Percentiles rank a stretch among this genome's conserved stretches.
These are phyloP conservation scores for Stegophylla sp. DNA, from an alignment of 2,888 invertebrate species.

Conservation along the genomic window DNA sequence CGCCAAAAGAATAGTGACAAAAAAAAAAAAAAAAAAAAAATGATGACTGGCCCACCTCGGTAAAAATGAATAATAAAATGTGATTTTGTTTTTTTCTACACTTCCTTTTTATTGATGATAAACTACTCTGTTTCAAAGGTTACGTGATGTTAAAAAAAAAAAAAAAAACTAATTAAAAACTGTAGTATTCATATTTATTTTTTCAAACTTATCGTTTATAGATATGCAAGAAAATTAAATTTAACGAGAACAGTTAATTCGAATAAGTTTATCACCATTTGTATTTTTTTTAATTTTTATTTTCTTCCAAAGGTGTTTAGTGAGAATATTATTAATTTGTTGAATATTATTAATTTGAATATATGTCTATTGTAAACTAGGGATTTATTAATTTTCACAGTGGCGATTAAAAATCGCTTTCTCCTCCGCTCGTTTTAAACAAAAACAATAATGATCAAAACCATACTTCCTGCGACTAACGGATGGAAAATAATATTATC, in stretches of 20 bases:
- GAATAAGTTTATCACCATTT: not conserved
- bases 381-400: constrained; percentile 20
- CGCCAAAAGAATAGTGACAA: not conserved
- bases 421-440: not conserved
- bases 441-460: constrained; percentile 19
- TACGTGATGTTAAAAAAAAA: not conserved
- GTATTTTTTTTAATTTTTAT: not conserved
- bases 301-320: too few relatives aligned
- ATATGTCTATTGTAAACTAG: not conserved
- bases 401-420: constrained; percentile 41
- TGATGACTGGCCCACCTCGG: not conserved
- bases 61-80: constrained; percentile 5
- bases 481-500: constrained; percentile 28
- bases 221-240: not conserved
- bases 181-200: not conserved
- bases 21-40: not conserved
- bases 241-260: not conserved
- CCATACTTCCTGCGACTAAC: constrained; percentile 8
- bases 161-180: not conserved
- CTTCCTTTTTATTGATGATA: not conserved
- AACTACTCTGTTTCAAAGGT: not conserved
- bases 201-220: not conserved
- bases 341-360: not conserved
- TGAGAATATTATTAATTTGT: constrained; percentile 5
- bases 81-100: not conserved